Percentiles rank a stretch among this genome's conserved stretches.
Evolutionary conservation across 2,113 vertebrate species (phyloP).

Genomic region (Dendrocopos noguchii): DNA sequence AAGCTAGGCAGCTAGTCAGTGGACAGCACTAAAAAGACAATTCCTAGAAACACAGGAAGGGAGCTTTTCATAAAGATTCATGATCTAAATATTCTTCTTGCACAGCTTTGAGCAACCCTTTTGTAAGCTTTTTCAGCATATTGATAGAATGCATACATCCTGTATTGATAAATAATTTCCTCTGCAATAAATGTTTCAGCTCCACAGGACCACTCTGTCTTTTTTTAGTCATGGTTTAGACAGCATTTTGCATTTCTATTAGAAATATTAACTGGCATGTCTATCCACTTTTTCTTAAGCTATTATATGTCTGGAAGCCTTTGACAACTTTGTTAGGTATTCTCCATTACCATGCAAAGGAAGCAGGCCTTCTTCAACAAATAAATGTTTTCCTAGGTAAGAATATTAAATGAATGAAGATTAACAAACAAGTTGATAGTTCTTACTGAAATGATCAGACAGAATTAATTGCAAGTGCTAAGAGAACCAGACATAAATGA

Average conservation of each 20-base stretch:
- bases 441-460: background rate
- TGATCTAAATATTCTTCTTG: background rate
- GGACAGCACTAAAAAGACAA: background rate
- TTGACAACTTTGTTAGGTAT: background rate
- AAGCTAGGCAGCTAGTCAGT: background rate
- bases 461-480: background rate
- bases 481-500: background rate
- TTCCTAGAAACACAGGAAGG: background rate
- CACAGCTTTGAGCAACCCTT: background rate
- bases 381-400: background rate
- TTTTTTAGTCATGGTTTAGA: background rate
- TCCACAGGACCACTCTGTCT: background rate
- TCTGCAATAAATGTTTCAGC: background rate
- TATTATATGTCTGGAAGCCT: background rate
- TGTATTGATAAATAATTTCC: background rate
- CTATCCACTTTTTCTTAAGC: background rate
- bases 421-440: background rate
- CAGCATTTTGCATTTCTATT: background rate
- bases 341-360: background rate
- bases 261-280: background rate
- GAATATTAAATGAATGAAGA: background rate
- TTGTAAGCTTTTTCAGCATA: background rate
- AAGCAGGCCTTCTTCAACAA: background rate
- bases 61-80: background rate
- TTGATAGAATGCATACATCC: background rate